A percentile compares a stretch with the other conserved stretches of the same genome.
Conservation (phyloP, 2,113 vertebrate species). For the Plotosus lineatus region DNA sequence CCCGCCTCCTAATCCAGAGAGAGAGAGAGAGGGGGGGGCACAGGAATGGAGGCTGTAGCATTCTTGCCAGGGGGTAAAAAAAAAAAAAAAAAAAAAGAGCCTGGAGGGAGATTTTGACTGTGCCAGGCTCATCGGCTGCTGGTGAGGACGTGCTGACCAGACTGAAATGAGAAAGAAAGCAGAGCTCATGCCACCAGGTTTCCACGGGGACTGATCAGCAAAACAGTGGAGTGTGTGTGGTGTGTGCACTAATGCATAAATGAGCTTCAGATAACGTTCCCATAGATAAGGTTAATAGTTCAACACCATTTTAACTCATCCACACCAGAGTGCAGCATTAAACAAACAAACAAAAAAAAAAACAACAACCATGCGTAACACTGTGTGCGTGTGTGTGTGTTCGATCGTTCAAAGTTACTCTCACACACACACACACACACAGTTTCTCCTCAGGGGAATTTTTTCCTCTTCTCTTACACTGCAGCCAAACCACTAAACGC, state of each 20-base stretch:
- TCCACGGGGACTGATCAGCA: background rate
- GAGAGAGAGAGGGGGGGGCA: too few species aligned
- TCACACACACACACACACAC: slow-evolving; percentile 32
- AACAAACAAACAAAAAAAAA: slow-evolving; percentile 25
- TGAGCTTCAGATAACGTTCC: background rate
- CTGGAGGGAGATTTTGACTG: background rate
- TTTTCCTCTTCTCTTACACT: slow-evolving; percentile 54
- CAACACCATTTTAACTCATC: slow-evolving; percentile 7
- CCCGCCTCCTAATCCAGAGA: background rate
- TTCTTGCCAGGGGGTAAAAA: background rate
- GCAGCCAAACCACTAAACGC: slow-evolving; percentile 55
- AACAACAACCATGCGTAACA: background rate
- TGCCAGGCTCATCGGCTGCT: slow-evolving; percentile 12
- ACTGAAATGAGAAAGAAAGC: background rate
- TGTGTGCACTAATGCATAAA: background rate
- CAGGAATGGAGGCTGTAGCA: background rate
- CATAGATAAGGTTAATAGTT: slow-evolving; percentile 28
- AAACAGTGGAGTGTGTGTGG: slow-evolving; percentile 8
- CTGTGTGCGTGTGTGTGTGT: slow-evolving; percentile 10
- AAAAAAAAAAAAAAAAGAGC: slow-evolving; percentile 12
- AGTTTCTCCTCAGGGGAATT: slow-evolving; percentile 39
- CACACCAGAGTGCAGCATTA: slow-evolving; percentile 19
- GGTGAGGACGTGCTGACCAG: slow-evolving; percentile 1
- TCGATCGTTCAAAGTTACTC: slow-evolving; percentile 22
- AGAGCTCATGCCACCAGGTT: background rate